Conservation (phyloP, 1,140 invertebrate species). For the Bradysia coprophila region DNA sequence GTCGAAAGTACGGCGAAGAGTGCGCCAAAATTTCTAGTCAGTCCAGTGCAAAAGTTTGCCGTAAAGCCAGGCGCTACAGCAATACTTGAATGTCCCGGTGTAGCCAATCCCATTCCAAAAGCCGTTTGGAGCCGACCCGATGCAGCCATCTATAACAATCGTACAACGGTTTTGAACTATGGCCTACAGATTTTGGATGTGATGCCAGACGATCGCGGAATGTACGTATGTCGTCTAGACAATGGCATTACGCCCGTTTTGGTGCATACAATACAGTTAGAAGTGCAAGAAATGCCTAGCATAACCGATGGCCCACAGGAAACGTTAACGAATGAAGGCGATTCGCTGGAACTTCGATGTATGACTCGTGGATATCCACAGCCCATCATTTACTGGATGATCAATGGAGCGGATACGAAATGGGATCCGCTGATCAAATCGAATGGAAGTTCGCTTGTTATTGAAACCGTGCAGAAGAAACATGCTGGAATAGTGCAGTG, state of each 20-base stretch:
- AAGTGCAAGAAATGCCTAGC: conserved; percentile 36
- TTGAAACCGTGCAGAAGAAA: conserved; percentile 51
- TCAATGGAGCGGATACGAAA: conserved; percentile 53
- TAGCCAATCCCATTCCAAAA: conserved; percentile 34
- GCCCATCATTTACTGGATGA: conserved; percentile 60
- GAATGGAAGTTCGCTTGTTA: conserved; percentile 30
- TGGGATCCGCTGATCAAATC: conserved; percentile 31
- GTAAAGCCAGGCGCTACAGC: conserved; percentile 31
- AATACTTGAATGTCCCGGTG: conserved; percentile 41
- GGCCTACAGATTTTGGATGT: conserved; percentile 44
- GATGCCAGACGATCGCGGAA: conserved; percentile 39
- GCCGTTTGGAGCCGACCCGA: conserved; percentile 35
- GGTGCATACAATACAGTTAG: conserved; percentile 25
- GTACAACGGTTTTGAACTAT: conserved; percentile 24
- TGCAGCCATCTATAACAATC: conserved; percentile 19
- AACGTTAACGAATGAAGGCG: conserved; percentile 41
- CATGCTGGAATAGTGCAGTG: conserved; percentile 81
- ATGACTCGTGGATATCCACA: conserved; percentile 44
- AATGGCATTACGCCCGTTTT: conserved; percentile 24
- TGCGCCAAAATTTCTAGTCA: conserved; percentile 29
- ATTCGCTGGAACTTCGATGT: conserved; percentile 43
- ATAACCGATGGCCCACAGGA: conserved; percentile 34
- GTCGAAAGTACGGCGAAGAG: conserved; percentile 21
- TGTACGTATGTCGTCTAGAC: conserved; percentile 41
- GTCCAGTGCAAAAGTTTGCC: conserved; percentile 24